Base-by-base conservation (phyloP, 2,888 invertebrate species). In the Drosophila siamana region DNA sequence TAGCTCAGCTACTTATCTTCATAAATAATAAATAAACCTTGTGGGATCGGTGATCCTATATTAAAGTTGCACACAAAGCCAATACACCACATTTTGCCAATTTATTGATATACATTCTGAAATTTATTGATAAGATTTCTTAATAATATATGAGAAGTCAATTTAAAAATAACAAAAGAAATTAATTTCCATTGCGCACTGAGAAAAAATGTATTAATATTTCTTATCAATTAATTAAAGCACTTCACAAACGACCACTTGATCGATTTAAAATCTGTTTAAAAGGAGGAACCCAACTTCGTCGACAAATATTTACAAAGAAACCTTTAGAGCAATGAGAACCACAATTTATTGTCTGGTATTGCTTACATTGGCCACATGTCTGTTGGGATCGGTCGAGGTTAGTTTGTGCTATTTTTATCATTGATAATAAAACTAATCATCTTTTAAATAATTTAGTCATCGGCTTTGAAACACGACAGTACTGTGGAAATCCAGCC, bases 321-420 rank as follows among this genome's bases (percentile, higher is more conserved):
- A 48, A 43, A 16, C 16, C 11, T 2, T 24, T 56, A 30, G n/a
- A 41, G 63, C 60, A n/a, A 81, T 83, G 80, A 86, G 46, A 71
- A 64, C 54, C 19, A 15, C 77, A 28, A 70, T 48, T n/a, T 15
- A 83, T 11, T 77, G 67, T 33, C 70, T 81, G 0, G 41, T 86
- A 51, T 52, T 77, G 30, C 50, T 70, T 59, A 60, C 52, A 26
- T 66, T 68, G 4, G 54, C 54, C 66, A 63, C 54, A 60, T 86
- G 80, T 41, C 19, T 86, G 47, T 61, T 86, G 19, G 16, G 47
- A 60, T 40, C 33, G 19, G 55, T 46, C 9, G 38, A 63, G 46
- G 86, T 80, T 40, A 66, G 76, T 15, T 13, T 33, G 13, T 72
- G 7, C 9, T 41, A 41, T 19, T 19, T 41, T 4, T 3, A 19